phyloP scores from a whole-genome alignment of 2,888 invertebrate genomes.

The Boloria selene region DNA sequence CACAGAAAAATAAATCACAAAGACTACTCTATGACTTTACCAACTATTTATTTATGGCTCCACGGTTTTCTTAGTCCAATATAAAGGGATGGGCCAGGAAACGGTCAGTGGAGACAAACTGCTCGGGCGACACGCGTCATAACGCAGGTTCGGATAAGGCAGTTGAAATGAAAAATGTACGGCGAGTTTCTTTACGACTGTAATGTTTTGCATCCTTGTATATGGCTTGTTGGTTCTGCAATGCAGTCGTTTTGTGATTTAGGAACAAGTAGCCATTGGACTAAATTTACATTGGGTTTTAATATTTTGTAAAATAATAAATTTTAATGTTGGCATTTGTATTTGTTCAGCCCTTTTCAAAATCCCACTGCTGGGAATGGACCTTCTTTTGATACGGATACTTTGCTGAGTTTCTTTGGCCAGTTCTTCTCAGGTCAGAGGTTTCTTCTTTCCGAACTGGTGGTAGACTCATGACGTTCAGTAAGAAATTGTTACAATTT shows the following conservation, averaged over 20 bases:
- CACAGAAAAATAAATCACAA: not conserved
- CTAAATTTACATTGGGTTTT: no score
- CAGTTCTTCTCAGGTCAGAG: no score
- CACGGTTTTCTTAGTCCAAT: slow-evolving; percentile 38
- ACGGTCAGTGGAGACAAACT: slow-evolving; percentile 77
- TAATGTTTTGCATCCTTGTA: slow-evolving; percentile 28
- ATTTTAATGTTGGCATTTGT: no score
- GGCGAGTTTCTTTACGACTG: slow-evolving; percentile 35
- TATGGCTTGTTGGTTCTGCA: not conserved
- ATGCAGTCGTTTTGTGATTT: slow-evolving; percentile 10
- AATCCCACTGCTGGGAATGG: no score
- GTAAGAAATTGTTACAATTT: no score
- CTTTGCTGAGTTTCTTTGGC: no score
- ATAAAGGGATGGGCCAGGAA: slow-evolving; percentile 67
- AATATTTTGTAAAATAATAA: no score
- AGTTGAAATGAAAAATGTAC: slow-evolving; percentile 41
- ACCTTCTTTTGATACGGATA: no score
- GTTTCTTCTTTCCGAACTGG: no score
- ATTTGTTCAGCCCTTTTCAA: no score
- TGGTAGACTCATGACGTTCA: no score
- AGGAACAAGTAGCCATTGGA: not conserved
- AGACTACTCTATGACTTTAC: not conserved
- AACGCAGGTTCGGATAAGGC: slow-evolving; percentile 53
- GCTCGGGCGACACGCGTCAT: slow-evolving; percentile 75
- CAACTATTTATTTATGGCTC: slow-evolving; percentile 15